Conservation (phyloP, 1,140 invertebrate species). For the Nasonia vitripennis region DNA sequence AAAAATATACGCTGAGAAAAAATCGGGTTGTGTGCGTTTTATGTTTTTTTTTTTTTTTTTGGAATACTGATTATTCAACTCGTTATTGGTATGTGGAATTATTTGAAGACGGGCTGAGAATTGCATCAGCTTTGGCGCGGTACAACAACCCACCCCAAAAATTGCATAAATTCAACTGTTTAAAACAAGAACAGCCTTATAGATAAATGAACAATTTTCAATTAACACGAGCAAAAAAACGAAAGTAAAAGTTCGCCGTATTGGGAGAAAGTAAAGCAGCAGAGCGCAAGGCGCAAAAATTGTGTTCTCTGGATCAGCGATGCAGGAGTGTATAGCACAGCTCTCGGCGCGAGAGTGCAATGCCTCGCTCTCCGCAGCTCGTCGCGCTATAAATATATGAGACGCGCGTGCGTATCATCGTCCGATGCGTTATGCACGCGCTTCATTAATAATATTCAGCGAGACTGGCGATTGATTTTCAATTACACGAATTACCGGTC, state of each 20-base stretch:
- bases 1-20: background rate
- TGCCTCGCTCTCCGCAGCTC: background rate
- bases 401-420: background rate
- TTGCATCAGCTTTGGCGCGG: too few species aligned
- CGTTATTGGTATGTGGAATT: too few species aligned
- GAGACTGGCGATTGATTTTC: constrained; percentile 34
- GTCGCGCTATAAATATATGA: constrained; percentile 42
- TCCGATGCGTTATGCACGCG: background rate
- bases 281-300: background rate
- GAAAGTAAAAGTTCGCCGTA: too few species aligned
- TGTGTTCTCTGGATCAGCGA: constrained; percentile 10
- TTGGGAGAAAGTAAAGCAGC: too few species aligned
- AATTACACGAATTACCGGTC: constrained; percentile 7
- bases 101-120: too few species aligned
- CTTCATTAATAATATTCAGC: constrained; percentile 37
- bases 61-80: too few species aligned
- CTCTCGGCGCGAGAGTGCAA: constrained; percentile 10
- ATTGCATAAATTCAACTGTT: too few species aligned
- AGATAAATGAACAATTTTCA: too few species aligned
- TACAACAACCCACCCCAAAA: too few species aligned
- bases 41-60: too few species aligned
- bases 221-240: too few species aligned
- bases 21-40: background rate
- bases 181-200: too few species aligned
- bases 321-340: background rate